Conservation (phyloP, 2,797 vertebrate genomes). For the Forpus xanthops region DNA sequence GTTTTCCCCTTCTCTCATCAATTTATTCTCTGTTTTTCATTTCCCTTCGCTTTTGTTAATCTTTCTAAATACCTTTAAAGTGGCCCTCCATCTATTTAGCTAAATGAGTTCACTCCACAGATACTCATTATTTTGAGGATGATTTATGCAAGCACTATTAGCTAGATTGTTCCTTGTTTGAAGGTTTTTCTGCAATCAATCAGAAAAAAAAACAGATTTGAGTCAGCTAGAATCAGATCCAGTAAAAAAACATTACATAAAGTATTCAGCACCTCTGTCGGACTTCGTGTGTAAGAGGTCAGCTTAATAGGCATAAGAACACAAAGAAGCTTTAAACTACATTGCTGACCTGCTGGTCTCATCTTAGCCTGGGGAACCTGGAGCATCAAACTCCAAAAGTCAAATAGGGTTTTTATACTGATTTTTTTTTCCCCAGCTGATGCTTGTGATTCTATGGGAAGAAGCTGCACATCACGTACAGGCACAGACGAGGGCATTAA, state of each 20-base stretch:
- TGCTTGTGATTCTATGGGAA: not conserved
- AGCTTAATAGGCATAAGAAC: not conserved
- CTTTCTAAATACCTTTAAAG: constrained; percentile 43
- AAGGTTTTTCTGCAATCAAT: not conserved
- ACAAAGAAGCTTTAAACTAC: not conserved
- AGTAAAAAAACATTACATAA: not conserved
- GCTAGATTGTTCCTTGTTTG: constrained; percentile 29
- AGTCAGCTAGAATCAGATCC: constrained; percentile 9
- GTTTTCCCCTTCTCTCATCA: not conserved
- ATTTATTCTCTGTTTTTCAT: constrained; percentile 45
- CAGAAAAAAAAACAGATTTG: not conserved
- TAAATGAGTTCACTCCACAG: constrained; percentile 36
- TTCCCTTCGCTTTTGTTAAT: constrained; percentile 45
- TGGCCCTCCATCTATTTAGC: constrained; percentile 42
- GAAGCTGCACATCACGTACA: not conserved
- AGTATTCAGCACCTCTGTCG: not conserved
- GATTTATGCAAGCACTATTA: constrained; percentile 36
- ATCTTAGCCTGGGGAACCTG: not conserved
- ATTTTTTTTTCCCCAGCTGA: not conserved
- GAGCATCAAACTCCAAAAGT: not conserved
- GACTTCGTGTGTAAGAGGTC: not conserved
- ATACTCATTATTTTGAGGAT: constrained; percentile 33
- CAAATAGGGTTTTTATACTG: not conserved
- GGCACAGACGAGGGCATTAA: not conserved
- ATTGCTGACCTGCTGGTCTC: not conserved